Conservation (phyloP, 2,797 vertebrate genomes). For the Leuciscus waleckii region DNA sequence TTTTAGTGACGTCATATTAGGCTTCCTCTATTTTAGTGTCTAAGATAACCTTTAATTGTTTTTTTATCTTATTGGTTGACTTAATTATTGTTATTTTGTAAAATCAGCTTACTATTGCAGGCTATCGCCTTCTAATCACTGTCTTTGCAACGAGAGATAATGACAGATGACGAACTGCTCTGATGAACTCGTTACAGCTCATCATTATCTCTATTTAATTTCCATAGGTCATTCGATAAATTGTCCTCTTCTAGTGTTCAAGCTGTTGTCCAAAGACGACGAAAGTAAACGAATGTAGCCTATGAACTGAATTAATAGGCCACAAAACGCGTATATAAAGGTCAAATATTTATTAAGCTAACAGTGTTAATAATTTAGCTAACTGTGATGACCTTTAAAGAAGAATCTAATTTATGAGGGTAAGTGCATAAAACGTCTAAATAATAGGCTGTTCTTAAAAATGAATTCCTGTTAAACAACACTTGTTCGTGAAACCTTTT, state of each 20-base stretch:
- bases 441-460: background rate
- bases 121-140: background rate
- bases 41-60: background rate
- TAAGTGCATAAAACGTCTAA: background rate
- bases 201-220: background rate
- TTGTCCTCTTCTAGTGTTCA: background rate
- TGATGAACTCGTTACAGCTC: slow-evolving; percentile 17
- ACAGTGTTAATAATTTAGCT: slow-evolving; percentile 12
- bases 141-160: background rate
- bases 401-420: background rate
- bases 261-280: background rate
- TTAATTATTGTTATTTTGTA: background rate
- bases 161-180: slow-evolving; percentile 3
- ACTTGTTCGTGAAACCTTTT: background rate
- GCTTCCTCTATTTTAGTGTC: background rate
- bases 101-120: background rate
- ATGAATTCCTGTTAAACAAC: background rate
- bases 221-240: background rate
- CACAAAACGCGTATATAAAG: background rate
- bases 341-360: slow-evolving; percentile 3
- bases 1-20: background rate
- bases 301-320: background rate
- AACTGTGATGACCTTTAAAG: background rate
- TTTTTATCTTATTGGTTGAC: background rate
- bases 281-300: background rate